A percentile compares a stretch with the other conserved stretches of the same genome.
Conservation (phyloP, 2,113 vertebrate genomes). For the Nipponia nippon region DNA sequence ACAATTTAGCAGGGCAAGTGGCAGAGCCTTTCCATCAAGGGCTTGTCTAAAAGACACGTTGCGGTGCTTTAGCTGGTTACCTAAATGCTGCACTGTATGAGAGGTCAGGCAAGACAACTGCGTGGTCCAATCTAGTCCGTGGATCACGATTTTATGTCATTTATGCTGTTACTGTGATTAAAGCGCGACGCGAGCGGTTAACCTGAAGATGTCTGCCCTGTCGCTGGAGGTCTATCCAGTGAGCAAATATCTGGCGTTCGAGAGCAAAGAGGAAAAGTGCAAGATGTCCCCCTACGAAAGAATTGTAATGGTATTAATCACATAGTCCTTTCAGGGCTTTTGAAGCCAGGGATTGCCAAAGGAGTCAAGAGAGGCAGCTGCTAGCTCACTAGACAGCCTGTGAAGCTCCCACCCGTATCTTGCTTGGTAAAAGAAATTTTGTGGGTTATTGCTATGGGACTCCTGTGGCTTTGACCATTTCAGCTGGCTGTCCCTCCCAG, state of each 20-base stretch:
- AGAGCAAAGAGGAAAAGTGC: not conserved
- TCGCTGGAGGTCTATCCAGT: not conserved
- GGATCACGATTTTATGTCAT: not conserved
- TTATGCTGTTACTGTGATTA: not conserved
- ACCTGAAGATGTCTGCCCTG: not conserved
- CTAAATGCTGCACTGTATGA: not conserved
- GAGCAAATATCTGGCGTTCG: fast-evolving
- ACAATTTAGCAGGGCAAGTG: not conserved
- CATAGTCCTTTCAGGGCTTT: not conserved
- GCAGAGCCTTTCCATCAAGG: not conserved
- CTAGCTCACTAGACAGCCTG: not conserved
- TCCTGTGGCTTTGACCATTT: not conserved
- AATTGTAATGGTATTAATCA: not conserved
- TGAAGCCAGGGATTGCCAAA: not conserved
- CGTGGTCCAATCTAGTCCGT: not conserved
- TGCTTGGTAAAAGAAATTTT: not conserved
- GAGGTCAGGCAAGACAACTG: not conserved
- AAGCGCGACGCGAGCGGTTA: fast-evolving
- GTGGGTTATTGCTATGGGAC: not conserved
- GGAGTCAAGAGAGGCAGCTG: not conserved
- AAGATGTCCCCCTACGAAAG: not conserved
- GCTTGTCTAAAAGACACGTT: fast-evolving
- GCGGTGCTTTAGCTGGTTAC: not conserved
- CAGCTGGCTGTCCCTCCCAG: not conserved
- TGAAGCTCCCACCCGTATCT: not conserved